A percentile compares a stretch with the other conserved stretches of the same genome.
Evolutionary conservation across 1,140 invertebrate genomes (phyloP).

Genomic region (Stenopsyche tienmushanensis): DNA sequence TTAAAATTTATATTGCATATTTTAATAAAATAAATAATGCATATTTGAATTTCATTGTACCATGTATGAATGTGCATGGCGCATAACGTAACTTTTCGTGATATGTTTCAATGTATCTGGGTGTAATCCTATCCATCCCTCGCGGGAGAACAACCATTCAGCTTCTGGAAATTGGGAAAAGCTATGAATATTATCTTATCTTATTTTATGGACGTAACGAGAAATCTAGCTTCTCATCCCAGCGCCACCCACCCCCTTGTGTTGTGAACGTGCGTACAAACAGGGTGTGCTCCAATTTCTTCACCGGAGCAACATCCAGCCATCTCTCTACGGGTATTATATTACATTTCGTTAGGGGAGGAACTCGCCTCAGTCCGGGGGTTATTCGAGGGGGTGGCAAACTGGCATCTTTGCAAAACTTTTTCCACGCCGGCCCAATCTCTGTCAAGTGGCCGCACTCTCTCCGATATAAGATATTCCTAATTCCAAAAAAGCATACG

Average conservation of each 20-base stretch:
- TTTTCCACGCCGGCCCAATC: slow-evolving; percentile 16
- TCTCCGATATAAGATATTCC: background rate
- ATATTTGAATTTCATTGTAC: too few relatives aligned
- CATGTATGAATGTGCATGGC: too few relatives aligned
- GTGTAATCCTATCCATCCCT: slow-evolving; percentile 23
- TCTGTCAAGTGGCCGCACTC: slow-evolving; percentile 25
- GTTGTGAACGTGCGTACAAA: slow-evolving; percentile 29
- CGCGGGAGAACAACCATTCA: slow-evolving; percentile 25
- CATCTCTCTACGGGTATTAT: slow-evolving; percentile 23
- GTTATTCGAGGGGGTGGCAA: background rate
- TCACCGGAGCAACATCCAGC: background rate
- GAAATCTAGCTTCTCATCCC: slow-evolving; percentile 27
- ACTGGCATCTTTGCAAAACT: slow-evolving; percentile 14
- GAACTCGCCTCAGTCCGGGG: background rate
- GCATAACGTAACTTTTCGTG: too few relatives aligned
- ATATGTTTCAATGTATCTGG: too few relatives aligned
- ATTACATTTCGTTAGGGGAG: slow-evolving; percentile 22
- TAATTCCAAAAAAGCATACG: slow-evolving; percentile 1
- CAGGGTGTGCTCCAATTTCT: slow-evolving; percentile 31
- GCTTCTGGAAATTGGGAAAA: slow-evolving; percentile 30
- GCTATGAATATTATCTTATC: slow-evolving; percentile 43
- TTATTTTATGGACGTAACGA: slow-evolving; percentile 41
- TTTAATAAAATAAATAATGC: too few relatives aligned
- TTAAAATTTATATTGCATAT: too few relatives aligned
- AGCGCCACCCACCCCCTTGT: background rate